These are phyloP conservation scores for Acomys russatus DNA, from an alignment of 2,797 vertebrate genomes.

Conservation along the genomic window DNA sequence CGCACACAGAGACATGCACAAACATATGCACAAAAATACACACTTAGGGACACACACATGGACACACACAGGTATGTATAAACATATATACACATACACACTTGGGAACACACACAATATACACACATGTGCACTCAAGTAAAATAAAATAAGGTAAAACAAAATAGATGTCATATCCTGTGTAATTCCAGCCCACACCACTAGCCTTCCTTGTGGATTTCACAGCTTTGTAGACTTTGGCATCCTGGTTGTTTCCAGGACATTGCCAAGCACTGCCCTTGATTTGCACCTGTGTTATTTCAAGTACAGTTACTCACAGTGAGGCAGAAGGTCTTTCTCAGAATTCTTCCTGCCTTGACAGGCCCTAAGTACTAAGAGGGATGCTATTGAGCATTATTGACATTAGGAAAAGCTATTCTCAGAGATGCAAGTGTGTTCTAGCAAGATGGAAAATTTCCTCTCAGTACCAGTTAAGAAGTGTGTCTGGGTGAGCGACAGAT, in stretches of 20 bases:
- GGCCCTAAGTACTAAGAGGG: not conserved
- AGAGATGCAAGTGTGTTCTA: not conserved
- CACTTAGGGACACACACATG: not conserved
- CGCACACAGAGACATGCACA: not conserved
- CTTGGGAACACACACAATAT: not conserved
- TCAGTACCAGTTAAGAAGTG: not conserved
- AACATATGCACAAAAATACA: not conserved
- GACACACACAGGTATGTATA: not conserved
- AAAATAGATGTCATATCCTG: not conserved
- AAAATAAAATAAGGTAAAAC: not conserved
- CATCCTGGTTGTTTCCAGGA: too few species aligned
- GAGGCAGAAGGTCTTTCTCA: too few species aligned
- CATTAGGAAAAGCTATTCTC: not conserved
- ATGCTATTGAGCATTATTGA: not conserved
- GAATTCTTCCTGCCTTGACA: not conserved
- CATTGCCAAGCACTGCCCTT: fast-evolving
- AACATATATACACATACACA: not conserved
- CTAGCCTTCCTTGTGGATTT: not conserved
- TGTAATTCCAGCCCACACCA: fast-evolving
- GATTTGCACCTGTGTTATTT: fast-evolving
- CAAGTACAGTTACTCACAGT: not conserved
- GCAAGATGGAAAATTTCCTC: not conserved
- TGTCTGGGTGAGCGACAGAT: not conserved
- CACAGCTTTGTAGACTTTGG: fast-evolving
- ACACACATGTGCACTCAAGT: not conserved